Conservation (phyloP, 2,888 invertebrate species). For the Panopea generosa region DNA sequence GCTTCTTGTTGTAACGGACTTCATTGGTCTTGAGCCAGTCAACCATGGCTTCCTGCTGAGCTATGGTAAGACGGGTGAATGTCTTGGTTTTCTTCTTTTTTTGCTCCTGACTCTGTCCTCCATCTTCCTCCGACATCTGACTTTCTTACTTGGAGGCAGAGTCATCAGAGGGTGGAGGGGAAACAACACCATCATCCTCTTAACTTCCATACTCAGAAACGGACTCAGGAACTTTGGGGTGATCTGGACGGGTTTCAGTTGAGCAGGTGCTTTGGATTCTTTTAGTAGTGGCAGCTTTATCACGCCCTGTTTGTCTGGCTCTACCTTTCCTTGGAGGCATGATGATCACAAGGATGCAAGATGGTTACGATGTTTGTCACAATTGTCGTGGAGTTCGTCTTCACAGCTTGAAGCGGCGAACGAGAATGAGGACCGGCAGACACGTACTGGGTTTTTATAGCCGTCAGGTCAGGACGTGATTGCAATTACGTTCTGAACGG, state of each 20-base stretch:
- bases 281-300: not conserved
- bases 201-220: not conserved
- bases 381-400: no score
- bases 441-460: not conserved
- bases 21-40: slow-evolving; percentile 32
- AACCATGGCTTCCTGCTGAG: slow-evolving; percentile 22
- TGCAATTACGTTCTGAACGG: not conserved
- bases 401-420: no score
- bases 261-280: not conserved
- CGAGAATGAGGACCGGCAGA: not conserved
- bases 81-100: slow-evolving; percentile 4
- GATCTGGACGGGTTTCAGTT: slow-evolving; percentile 5
- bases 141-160: no score
- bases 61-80: slow-evolving; percentile 19
- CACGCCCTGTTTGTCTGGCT: not conserved
- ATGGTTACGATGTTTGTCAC: no score
- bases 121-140: no score
- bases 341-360: not conserved
- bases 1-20: slow-evolving; percentile 26
- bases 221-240: not conserved
- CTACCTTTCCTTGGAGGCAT: not conserved
- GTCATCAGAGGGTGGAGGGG: slow-evolving; percentile 5
- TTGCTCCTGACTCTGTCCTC: slow-evolving; percentile 5
- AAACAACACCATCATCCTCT: not conserved
- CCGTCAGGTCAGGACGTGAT: not conserved